Evolutionary conservation across 2,888 invertebrate genomes (phyloP), one percentile per base, ranked within the genome.

Genomic region (Zygothrica quintamaculata): DNA sequence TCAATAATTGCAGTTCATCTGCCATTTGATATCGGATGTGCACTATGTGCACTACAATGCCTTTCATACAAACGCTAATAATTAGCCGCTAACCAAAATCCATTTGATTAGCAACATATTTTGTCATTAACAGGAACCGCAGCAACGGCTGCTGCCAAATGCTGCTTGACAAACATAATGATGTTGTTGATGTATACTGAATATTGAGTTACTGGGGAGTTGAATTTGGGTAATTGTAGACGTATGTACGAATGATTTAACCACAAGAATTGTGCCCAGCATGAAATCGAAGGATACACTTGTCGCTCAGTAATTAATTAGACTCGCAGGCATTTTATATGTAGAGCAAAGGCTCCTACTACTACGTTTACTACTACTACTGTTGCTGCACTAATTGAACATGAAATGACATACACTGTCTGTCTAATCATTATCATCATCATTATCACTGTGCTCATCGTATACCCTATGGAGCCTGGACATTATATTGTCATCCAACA

Each of bases 281-380:
- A 29, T 26, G 18, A 5, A 22, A 4, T 16, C 12, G 22, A 8
- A 58, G 29, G 11, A 56, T 43, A 29, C 18, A 22, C 18, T 44
- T 52, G 55, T 9, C 39, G 7, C 8, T 7, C 59, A 56, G 70
- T 86, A 86, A 88, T 84, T 84, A 88, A 84, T 84, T 84, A 88
- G 88, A 88, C 84, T 84, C 60, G 84, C 77, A 84, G 88, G 87
- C 84, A 86, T 88, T 88, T 74, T 68, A 65, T 70, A 61, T 66
- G 84, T 74, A 66, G 71, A 60, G 65, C 59, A 43, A 61, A 33
- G 65, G 15, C 58, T 33, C 2, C 3, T 2, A 8, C 18, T 18
- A n/a, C 18, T 39, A 22, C 58, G 29, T 1, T 1, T 2, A 8
- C 18, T 18, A n/a, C 18, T 39, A 22, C 39, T 31, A 9, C 31